phyloP scores from a whole-genome alignment of 2,113 vertebrate genomes.

The Bos taurus region ARS-UCD2.0 NC_037332.1:77635501-77636000 shows the following conservation, averaged over 20 bases:
- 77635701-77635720: background rate
- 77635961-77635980: background rate
- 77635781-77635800: background rate
- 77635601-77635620: background rate
- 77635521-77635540: background rate
- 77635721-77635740: background rate
- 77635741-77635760: background rate
- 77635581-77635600: background rate
- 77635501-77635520: background rate
- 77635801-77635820: background rate
- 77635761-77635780: background rate
- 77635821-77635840: background rate
- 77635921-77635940: background rate
- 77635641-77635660: background rate
- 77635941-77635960: background rate
- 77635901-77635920: background rate
- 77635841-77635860: background rate
- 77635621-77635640: background rate
- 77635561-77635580: background rate
- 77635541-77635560: background rate
- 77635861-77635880: background rate
- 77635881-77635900: background rate
- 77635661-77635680: background rate
- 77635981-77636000: background rate
- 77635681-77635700: background rate